Evolutionary conservation across 2,797 vertebrate species (phyloP).

Genomic region (Syngnathus acus): DNA sequence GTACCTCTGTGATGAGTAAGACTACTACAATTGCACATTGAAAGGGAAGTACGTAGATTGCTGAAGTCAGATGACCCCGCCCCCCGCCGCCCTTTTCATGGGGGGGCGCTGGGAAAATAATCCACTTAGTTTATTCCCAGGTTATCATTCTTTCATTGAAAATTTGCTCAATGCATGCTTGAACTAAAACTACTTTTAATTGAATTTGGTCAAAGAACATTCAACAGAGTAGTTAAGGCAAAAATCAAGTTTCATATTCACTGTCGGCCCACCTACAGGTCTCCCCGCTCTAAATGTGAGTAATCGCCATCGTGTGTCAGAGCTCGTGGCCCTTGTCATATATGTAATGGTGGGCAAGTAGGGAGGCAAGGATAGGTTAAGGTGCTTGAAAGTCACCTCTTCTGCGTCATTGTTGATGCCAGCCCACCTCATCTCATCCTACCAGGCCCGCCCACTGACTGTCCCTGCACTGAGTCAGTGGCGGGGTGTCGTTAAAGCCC

Average conservation of each 20-base stretch:
- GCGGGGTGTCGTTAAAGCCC: conserved; percentile 41
- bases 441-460: conserved; percentile 29
- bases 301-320: not conserved
- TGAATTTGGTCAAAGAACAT: too few species aligned
- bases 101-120: too few species aligned
- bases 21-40: conserved; percentile 25
- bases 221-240: not conserved
- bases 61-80: not conserved
- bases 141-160: too few species aligned
- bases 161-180: too few species aligned
- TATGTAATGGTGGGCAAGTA: conserved; percentile 1
- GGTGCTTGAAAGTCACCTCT: conserved; percentile 34
- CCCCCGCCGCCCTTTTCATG: not conserved
- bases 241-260: not conserved
- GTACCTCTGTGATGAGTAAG: conserved; percentile 46
- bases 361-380: conserved; percentile 7
- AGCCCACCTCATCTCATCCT: conserved; percentile 15
- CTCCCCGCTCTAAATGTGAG: conserved; percentile 4
- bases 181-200: too few species aligned
- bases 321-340: not conserved
- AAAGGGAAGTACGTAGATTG: not conserved
- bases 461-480: conserved; percentile 39
- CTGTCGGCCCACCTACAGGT: not conserved
- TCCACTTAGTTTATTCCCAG: too few species aligned
- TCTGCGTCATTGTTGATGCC: conserved; percentile 21